Evolutionary conservation across 2,888 invertebrate genomes (phyloP), one percentile per base, ranked within the genome.

Genomic region (Epistrophe eligans): DNA sequence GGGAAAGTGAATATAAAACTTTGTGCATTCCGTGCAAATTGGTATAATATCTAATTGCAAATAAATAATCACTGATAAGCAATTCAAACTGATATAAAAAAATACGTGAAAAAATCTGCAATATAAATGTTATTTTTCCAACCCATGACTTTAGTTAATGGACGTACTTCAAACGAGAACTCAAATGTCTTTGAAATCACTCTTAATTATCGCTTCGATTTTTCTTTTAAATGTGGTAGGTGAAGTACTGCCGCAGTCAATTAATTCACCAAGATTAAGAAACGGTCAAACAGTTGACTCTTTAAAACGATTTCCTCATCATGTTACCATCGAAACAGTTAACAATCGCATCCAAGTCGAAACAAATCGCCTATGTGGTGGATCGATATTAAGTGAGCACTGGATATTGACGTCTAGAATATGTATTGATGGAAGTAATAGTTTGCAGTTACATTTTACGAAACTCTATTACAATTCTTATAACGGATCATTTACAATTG

Each of bases 261-360:
- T 7, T 48, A 3, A 17, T n/a, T 24, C 48, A 13, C 52, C 19
- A 13, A 40, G 40, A 5, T 50, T 77, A 6, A 17, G 43, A 28
- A 62, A 73, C 43, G 74, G 88, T 13, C 55, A 66, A 13, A 10
- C 35, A 13, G 60, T 77, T 28, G 80, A 84, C 38, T 80, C 80
- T 0, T 15, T 88, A 6, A 40, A 58, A 19, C 67, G 80, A 40
- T 88, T 88, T 45, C 88, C 84, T 0, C 83, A 88, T 74, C 80
- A 88, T 50, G 88, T 88, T 4, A 84, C 74, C 10, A 74, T 80
- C 11, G 55, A 50, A 17, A 50, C 45, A 11, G 38, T 0, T 13
- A 13, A 17, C 15, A 15, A 11, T 55, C 4, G 13, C 4, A 11
- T 60, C 5, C n/a, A n/a, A 17, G 38, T 9, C 0, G n/a, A 3